phyloP scores from a whole-genome alignment of 2,888 invertebrate genomes.

The Callyntrura sp. region DNA sequence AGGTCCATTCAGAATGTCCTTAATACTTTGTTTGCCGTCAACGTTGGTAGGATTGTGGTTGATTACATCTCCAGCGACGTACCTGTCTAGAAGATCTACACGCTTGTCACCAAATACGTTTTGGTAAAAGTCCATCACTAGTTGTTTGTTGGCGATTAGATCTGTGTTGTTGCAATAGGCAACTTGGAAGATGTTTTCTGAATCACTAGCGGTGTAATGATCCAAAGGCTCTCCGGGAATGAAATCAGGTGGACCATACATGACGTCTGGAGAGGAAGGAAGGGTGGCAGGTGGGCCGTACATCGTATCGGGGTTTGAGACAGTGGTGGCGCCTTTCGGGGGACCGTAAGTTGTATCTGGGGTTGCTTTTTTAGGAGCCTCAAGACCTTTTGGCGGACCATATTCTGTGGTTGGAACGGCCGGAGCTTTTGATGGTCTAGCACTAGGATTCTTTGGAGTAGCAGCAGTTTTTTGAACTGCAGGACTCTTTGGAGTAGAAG shows the following conservation, averaged over 20 bases:
- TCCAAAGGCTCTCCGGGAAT: slow-evolving; percentile 50
- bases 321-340: too few species aligned
- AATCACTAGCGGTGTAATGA: neutral
- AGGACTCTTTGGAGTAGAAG: too few species aligned
- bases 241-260: slow-evolving; percentile 53
- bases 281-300: slow-evolving; percentile 22
- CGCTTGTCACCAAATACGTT: slow-evolving; percentile 74
- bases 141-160: slow-evolving; percentile 64
- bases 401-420: too few species aligned
- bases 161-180: slow-evolving; percentile 46
- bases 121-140: slow-evolving; percentile 69
- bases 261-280: neutral
- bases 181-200: neutral
- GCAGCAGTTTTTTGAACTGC: too few species aligned
- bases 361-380: too few species aligned
- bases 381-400: too few species aligned
- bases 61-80: slow-evolving; percentile 64
- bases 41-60: slow-evolving; percentile 69
- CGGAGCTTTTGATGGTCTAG: too few species aligned
- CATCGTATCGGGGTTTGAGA: slow-evolving; percentile 18
- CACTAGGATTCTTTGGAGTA: too few species aligned
- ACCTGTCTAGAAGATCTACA: slow-evolving; percentile 59
- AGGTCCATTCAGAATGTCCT: slow-evolving; percentile 62
- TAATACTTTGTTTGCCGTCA: slow-evolving; percentile 34
- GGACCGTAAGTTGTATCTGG: too few species aligned